Conservation (phyloP, 1,140 invertebrate species). For the Formica exsecta region DNA sequence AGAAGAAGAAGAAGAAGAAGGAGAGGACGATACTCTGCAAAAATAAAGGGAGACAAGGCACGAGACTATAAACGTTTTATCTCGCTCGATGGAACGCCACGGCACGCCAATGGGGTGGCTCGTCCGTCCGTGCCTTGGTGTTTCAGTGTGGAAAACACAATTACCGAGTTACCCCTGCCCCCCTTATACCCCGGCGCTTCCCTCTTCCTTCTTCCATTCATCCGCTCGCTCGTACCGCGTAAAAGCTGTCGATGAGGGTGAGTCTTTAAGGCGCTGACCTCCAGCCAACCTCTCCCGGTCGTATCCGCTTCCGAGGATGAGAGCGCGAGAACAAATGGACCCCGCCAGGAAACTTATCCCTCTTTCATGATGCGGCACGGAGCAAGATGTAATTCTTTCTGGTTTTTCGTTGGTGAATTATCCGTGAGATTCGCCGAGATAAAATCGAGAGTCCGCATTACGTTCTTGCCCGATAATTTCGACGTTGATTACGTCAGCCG, state of each 20-base stretch:
- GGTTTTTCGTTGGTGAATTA: slow-evolving; percentile 40
- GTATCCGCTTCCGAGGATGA: slow-evolving; percentile 55
- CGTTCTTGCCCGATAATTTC: not conserved
- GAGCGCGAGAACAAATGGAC: slow-evolving; percentile 65
- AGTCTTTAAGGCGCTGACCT: slow-evolving; percentile 69
- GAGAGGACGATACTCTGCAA: slow-evolving; percentile 42
- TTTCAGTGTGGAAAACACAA: slow-evolving; percentile 74
- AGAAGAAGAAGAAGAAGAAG: not conserved
- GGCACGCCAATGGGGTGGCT: slow-evolving; percentile 50
- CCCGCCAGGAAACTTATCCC: slow-evolving; percentile 52
- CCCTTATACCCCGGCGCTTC: not conserved
- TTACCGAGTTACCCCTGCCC: slow-evolving; percentile 66
- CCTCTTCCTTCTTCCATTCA: slow-evolving; percentile 17
- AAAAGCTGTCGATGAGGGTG: slow-evolving; percentile 72
- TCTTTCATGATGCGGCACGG: slow-evolving; percentile 13
- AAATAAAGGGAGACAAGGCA: slow-evolving; percentile 57
- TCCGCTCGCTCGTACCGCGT: slow-evolving; percentile 50
- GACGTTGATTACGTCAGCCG: too few species aligned
- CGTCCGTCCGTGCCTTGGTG: slow-evolving; percentile 21
- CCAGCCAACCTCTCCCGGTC: not conserved
- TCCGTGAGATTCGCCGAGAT: slow-evolving; percentile 29
- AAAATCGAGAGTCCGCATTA: not conserved
- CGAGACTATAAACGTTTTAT: slow-evolving; percentile 75
- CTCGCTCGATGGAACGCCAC: slow-evolving; percentile 55
- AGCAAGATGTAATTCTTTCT: slow-evolving; percentile 38